Evolutionary conservation across 2,113 vertebrate species (phyloP), one percentile per base, ranked within the genome.

Genomic region (Platichthys stellatus): DNA sequence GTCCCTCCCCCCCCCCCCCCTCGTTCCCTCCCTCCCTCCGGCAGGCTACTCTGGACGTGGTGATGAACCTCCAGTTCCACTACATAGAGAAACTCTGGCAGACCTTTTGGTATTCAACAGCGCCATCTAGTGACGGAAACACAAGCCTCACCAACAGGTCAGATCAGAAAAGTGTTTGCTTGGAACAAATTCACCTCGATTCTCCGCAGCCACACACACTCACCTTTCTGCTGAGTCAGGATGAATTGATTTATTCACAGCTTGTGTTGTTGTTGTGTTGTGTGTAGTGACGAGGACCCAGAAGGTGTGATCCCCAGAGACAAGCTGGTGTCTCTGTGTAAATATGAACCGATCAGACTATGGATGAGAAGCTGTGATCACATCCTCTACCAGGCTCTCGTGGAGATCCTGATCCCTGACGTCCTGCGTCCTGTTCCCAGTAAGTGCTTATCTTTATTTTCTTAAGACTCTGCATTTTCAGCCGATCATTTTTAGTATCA

Each of bases 341-440:
- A 97, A 86, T 96, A 95, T 0, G 96, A 98, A 72, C 96, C 97
- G 0, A 82, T 99, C 71, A 94, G 96, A 81, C 88, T 95, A 43
- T 99, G 98, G 98, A 99, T 99, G 98, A 93, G 97, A 72, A 96
- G 93, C 94, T 99, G 98, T 1, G 98, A 99, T 82, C 97, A 99
- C 92, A 96, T 99, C 93, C 91, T 99, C 60, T 99, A 98, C 94
- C 98, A 99, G 94, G 96, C 98, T 0, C 93, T 99, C 78, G 97
- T 99, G 81, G 98, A 99, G 91, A 96, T 97, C 76, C 97, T 99
- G 49, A 98, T 99, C 88, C 98, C 98, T 0, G 98, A 99, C 0
- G 98, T 99, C 63, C 95, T 99, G 73, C 95, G 98, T 18, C 98
- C 98, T 0, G 97, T 99, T 62, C 98, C 98, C 89, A 98, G 98